Percentiles rank a stretch among this genome's conserved stretches.
Conservation (phyloP, 1,140 invertebrate species). For the Drosophila auraria region DNA sequence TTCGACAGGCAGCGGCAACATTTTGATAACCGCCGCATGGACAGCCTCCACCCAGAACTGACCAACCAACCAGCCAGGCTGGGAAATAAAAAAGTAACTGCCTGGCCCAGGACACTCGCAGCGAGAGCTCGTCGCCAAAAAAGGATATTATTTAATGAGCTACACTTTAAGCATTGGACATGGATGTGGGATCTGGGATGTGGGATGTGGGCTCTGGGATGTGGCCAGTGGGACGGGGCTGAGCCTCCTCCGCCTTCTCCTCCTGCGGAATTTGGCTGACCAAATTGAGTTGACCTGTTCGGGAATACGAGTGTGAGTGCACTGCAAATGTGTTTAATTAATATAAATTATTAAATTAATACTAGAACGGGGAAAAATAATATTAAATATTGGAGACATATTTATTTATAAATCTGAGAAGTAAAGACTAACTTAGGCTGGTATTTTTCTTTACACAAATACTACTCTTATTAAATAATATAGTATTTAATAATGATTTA, state of each 20-base stretch:
- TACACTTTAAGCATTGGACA: constrained; percentile 75
- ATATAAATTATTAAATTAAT: constrained; percentile 10
- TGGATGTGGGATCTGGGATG: constrained; percentile 8
- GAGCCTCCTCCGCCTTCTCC: background rate
- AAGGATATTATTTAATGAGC: constrained; percentile 84
- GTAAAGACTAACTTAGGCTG: too few species aligned
- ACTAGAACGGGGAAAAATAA: too few species aligned
- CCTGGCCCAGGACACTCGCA: constrained; percentile 37
- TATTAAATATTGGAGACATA: background rate
- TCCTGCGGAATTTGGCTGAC: constrained; percentile 5
- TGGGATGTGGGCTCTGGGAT: background rate
- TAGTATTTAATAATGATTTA: too few species aligned
- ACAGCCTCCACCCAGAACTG: constrained; percentile 15
- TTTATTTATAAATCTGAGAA: too few species aligned
- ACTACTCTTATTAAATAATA: too few species aligned
- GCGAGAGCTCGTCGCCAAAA: constrained; percentile 55
- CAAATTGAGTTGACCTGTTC: constrained; percentile 77
- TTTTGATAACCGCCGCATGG: constrained; percentile 73
- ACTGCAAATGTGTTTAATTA: constrained; percentile 21
- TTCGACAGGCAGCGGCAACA: constrained; percentile 77
- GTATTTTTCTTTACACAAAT: too few species aligned
- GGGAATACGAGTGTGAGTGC: constrained; percentile 3
- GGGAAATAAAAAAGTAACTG: constrained; percentile 47
- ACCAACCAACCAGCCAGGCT: constrained; percentile 13
- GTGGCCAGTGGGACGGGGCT: background rate